Evolutionary conservation across 2,797 vertebrate species (phyloP).

Genomic region (Aulostomus chinensis): DNA sequence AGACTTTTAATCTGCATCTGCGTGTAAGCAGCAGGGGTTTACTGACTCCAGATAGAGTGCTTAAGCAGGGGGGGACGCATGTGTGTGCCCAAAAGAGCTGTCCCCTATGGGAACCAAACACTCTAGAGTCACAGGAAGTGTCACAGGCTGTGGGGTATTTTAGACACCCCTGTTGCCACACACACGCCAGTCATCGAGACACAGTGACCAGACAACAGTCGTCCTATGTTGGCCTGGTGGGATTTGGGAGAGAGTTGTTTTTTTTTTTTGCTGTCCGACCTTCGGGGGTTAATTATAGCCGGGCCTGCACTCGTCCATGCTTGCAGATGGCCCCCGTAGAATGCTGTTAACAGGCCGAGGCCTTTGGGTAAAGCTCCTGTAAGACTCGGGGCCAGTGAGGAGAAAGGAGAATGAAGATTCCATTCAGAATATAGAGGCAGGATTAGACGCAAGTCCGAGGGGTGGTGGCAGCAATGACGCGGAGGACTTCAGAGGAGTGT

Average conservation of each 20-base stretch:
- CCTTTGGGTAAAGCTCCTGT: constrained; percentile 27
- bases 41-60: constrained; percentile 34
- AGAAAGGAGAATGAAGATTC: constrained; percentile 25
- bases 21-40: constrained; percentile 35
- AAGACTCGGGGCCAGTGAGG: constrained; percentile 23
- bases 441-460: constrained; percentile 24
- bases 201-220: constrained; percentile 56
- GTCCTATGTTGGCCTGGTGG: constrained; percentile 39
- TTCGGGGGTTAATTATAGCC: constrained; percentile 63
- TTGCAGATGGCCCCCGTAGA: constrained; percentile 26
- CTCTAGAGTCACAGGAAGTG: constrained; percentile 63
- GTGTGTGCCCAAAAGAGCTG: constrained; percentile 65
- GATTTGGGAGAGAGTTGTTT: constrained; percentile 38
- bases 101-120: constrained; percentile 55
- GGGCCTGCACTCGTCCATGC: constrained; percentile 30
- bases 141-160: constrained; percentile 65
- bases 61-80: constrained; percentile 63
- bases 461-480: neutral
- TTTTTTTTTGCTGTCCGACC: constrained; percentile 51
- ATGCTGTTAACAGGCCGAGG: constrained; percentile 33
- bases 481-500: neutral
- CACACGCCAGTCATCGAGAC: constrained; percentile 50
- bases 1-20: constrained; percentile 39
- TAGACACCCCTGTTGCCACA: constrained; percentile 55
- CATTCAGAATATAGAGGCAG: constrained; percentile 46